Evolutionary conservation across 2,797 vertebrate genomes (phyloP), one percentile per base, ranked within the genome.

Genomic region (Gallinago solitaria): DNA sequence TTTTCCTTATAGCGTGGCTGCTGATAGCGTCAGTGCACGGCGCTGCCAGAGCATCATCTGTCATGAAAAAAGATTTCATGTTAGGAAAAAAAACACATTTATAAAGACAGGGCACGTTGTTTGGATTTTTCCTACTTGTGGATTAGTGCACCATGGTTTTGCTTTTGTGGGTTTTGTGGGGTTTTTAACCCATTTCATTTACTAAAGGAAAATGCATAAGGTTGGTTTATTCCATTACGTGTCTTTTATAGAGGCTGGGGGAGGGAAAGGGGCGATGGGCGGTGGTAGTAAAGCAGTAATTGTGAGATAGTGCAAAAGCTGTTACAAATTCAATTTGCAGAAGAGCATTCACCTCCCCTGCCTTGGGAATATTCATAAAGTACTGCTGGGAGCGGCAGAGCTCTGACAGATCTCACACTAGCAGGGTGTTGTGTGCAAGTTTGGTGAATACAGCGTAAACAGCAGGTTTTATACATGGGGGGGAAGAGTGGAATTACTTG

Each of bases 241-340:
- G 39, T 94, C 83, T 95, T 84, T 95, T 87, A 76, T 57, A 41
- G 90, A 92, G 95, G 74, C 37, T 51, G 84, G 53, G 78, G 81
- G 94, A 95, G 89, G 89, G 89, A 92, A 85, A 9, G 95, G 92
- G 94, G 90, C 91, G 93, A 60, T 75, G 93, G 95, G 88, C 8
- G 45, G 93, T 61, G 68, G 86, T 43, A 82, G 80, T 87, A 94
- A 84, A 90, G 93, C 94, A 65, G 81, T 85, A 82, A 88, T 82
- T 78, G 80, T 93, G 67, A 80, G 88, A 85, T 83, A 93, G 95
- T 85, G 94, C 93, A 96, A 93, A 94, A 96, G 94, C 94, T 94
- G 95, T 95, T 96, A 93, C 90, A 95, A 90, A 97, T 94, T 94
- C 93, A 93, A 96, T 97, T 93, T 97, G 92, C 96, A 76, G 90